Evolutionary conservation across 1,140 invertebrate species (phyloP), one percentile per base, ranked within the genome.

Genomic region (Phenacoccus solenopsis): DNA sequence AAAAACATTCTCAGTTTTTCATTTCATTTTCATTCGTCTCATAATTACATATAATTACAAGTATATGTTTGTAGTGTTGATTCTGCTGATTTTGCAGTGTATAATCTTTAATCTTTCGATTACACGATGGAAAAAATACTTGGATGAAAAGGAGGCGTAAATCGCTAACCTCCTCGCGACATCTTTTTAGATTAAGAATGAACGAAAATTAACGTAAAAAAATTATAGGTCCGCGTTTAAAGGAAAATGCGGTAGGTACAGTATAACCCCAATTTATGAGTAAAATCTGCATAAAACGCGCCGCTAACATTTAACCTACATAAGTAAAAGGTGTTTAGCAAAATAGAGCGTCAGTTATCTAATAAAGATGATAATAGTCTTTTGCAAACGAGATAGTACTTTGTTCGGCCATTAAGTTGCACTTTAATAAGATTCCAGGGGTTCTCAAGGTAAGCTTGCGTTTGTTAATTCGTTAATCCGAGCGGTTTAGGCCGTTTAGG

Each of bases 321-420:
- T 49, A 49, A 49, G 38, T 49, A 49, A 49, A 49, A 49, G 38
- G 38, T 49, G 38, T 49, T 49, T 49, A 49, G 38, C 38, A 49
- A 49, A 49, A 49, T 49, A 49, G 38, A 49, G 38, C 38, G 20
- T 49, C 38, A 49, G 38, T 49, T 49, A 49, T 49, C 38, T 49
- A 49, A 49, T 49, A 49, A 49, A 49, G 38, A 49, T 16, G 38
- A n/a, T 49, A 49, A 49, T 49, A 49, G 38, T 49, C 38, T 49
- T 49, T 9, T n/a, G 38, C 38, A 49, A 49, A 49, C 38, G 38
- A 49, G 38, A 49, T 16, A n/a, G 20, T 49, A 49, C 38, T 49
- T 49, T 49, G 38, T 49, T 49, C 38, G 13, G 38, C 5, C 38
- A 49, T 49, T 49, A 49, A 49, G 38, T 49, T 49, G 38, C 38